A percentile compares a stretch with the other conserved stretches of the same genome.
Conservation (phyloP, 2,797 vertebrate genomes). For the Alcedo quadribrachys region DNA sequence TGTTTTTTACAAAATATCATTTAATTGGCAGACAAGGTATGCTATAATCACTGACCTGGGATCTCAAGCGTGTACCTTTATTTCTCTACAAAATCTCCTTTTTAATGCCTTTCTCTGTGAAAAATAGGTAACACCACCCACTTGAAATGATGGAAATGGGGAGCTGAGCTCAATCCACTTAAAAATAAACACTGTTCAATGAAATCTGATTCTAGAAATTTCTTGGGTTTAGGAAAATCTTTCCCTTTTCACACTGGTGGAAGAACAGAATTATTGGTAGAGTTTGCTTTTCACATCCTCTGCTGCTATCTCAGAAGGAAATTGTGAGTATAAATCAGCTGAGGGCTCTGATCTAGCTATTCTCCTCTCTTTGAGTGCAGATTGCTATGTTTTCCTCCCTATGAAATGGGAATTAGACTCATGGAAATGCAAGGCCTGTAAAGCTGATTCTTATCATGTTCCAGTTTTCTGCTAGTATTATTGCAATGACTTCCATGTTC, state of each 20-base stretch:
- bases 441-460: conserved; percentile 43
- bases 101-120: neutral
- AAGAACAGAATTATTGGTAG: conserved; percentile 29
- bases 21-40: neutral
- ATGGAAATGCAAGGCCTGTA: conserved; percentile 47
- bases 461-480: conserved; percentile 37
- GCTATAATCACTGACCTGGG: neutral
- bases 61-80: neutral
- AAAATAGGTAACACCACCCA: neutral
- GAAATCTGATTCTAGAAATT: neutral
- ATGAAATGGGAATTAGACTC: conserved; percentile 40
- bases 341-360: conserved; percentile 30
- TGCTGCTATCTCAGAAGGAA: conserved; percentile 45
- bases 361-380: conserved; percentile 33
- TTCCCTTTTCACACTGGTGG: neutral
- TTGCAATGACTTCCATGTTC: neutral
- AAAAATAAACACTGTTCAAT: neutral
- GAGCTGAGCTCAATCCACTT: neutral
- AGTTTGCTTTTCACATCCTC: conserved; percentile 2
- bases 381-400: conserved; percentile 46
- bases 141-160: neutral
- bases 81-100: neutral
- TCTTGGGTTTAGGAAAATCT: conserved; percentile 8
- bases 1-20: neutral
- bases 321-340: conserved; percentile 59